These are phyloP conservation scores for Drosophila gunungcola DNA, from an alignment of 1,140 invertebrate genomes.

Conservation along the genomic window DNA sequence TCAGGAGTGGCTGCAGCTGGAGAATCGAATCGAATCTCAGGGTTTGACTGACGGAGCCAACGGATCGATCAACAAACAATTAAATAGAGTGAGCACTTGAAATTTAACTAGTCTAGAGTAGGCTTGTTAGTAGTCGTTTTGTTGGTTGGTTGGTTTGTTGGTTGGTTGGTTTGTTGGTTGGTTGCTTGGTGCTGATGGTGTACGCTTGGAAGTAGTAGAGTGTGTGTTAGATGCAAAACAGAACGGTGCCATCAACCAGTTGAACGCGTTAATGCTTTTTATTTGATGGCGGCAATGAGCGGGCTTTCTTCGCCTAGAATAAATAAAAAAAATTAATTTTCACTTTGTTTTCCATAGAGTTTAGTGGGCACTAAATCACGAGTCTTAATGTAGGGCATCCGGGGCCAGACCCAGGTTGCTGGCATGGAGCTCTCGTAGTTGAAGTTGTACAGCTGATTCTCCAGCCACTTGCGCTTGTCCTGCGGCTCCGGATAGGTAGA, in stretches of 20 bases:
- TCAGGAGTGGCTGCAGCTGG: neutral
- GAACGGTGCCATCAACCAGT: conserved; percentile 71
- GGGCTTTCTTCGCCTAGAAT: conserved; percentile 77
- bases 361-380: conserved; percentile 83
- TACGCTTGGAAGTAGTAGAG: conserved; percentile 54
- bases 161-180: conserved; percentile 49
- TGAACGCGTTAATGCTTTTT: conserved; percentile 56
- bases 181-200: conserved; percentile 66
- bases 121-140: conserved; percentile 64
- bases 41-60: conserved; percentile 11
- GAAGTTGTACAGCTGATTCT: conserved; percentile 91
- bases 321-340: conserved; percentile 58
- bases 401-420: conserved; percentile 89
- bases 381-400: conserved; percentile 84
- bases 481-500: conserved; percentile 94
- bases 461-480: conserved; percentile 90
- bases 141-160: conserved; percentile 38
- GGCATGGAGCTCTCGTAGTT: conserved; percentile 92
- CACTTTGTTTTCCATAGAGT: conserved; percentile 82
- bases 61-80: conserved; percentile 42
- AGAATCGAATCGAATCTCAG: conserved; percentile 4
- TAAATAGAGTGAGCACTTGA: conserved; percentile 54
- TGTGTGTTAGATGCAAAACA: conserved; percentile 78
- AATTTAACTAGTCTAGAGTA: conserved; percentile 44
- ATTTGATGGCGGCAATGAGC: conserved; percentile 83